Percentiles rank a stretch among this genome's conserved stretches.
These are phyloP conservation scores for Julus scanicus DNA, from an alignment of 2,888 invertebrate species.

Conservation along the genomic window DNA sequence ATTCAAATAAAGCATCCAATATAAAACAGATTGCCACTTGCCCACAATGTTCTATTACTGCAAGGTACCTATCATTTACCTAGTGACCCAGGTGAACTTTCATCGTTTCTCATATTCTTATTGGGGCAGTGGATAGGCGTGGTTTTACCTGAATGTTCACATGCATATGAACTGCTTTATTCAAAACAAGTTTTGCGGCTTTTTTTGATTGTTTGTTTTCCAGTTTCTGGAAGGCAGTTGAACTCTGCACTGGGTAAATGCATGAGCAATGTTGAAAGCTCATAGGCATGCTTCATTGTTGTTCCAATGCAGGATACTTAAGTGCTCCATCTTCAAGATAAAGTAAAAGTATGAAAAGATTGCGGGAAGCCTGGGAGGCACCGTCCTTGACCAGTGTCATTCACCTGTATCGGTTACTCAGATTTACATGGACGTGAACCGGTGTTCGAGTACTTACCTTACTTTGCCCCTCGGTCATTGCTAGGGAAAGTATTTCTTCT, in stretches of 20 bases:
- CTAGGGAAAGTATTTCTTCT: neutral
- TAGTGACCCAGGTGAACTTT: neutral
- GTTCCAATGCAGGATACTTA: neutral
- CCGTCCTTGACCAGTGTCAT: conserved; percentile 20
- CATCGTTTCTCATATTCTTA: neutral
- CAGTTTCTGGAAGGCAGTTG: conserved; percentile 9
- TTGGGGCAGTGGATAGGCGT: neutral
- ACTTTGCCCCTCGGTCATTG: neutral
- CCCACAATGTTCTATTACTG: too few species aligned
- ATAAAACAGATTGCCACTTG: too few species aligned
- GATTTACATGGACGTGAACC: neutral
- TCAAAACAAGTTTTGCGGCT: neutral
- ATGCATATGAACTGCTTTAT: neutral
- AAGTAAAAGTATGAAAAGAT: neutral
- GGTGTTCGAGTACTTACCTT: neutral
- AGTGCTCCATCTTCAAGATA: neutral
- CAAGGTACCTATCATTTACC: neutral
- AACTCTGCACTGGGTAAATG: conserved; percentile 9
- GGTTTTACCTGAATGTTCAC: neutral
- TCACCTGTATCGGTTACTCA: conserved; percentile 34
- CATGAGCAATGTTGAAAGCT: neutral
- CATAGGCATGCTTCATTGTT: neutral
- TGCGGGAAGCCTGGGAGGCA: conserved; percentile 6
- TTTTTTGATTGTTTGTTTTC: neutral
- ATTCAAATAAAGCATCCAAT: too few species aligned